These are phyloP conservation scores for Chironomus tentans DNA, from an alignment of 2,888 invertebrate genomes.

Conservation along the genomic window DNA sequence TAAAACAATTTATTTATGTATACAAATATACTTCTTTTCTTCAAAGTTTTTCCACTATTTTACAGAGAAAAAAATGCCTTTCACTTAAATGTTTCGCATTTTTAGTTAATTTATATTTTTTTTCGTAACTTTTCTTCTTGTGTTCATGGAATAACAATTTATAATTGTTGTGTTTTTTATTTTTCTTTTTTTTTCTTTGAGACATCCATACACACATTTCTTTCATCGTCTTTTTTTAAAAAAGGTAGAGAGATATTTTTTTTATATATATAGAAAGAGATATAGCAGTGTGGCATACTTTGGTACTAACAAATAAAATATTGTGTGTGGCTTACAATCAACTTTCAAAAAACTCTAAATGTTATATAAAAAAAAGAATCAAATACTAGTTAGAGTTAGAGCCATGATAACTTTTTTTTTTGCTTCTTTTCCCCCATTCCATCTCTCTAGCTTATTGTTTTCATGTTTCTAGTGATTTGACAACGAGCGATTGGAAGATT, in stretches of 20 bases:
- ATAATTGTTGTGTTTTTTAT: slow-evolving; percentile 13
- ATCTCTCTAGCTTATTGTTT: background rate
- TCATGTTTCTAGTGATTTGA: slow-evolving; percentile 25
- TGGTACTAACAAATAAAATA: background rate
- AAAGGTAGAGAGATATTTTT: background rate
- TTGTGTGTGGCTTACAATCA: background rate
- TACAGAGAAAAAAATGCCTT: slow-evolving; percentile 10
- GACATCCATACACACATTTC: background rate
- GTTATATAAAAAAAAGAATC: background rate
- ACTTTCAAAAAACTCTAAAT: background rate
- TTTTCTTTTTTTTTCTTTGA: background rate
- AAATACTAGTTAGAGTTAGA: background rate
- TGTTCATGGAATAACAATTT: slow-evolving; percentile 22
- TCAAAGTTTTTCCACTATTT: slow-evolving; percentile 5
- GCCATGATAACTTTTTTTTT: background rate
- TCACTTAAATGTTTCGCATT: slow-evolving; percentile 15
- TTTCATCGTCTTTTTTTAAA: background rate
- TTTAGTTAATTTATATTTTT: background rate
- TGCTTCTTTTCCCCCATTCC: background rate
- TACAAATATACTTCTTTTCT: background rate
- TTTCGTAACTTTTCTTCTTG: slow-evolving; percentile 13
- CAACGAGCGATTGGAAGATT: slow-evolving; percentile 21
- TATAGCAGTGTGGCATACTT: background rate
- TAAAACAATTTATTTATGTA: background rate
- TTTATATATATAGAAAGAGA: background rate